phyloP scores from a whole-genome alignment of 2,113 vertebrate genomes.

The Casuarius casuarius region DNA sequence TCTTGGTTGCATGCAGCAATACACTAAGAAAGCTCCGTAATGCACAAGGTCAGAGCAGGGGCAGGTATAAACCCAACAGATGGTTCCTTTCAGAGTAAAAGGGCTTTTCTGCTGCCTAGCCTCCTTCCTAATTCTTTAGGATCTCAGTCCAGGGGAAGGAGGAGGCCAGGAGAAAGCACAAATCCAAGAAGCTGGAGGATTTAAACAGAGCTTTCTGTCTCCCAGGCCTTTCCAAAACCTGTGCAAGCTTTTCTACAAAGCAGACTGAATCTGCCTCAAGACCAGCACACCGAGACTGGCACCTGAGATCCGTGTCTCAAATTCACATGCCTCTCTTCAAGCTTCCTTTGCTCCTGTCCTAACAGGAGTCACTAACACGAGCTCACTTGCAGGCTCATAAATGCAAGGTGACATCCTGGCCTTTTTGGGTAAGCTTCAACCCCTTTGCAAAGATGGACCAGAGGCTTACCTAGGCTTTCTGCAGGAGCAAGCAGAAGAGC shows the following conservation, averaged over 20 bases:
- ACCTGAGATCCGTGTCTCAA: rapidly evolving
- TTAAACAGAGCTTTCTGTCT: not conserved
- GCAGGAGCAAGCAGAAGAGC: not conserved
- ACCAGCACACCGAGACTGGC: not conserved
- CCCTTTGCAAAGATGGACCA: rapidly evolving
- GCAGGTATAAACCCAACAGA: not conserved
- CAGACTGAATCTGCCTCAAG: not conserved
- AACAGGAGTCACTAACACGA: not conserved
- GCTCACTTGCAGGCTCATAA: not conserved
- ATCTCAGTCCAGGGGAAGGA: not conserved
- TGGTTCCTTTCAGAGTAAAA: not conserved
- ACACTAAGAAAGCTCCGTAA: not conserved
- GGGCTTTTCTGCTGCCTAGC: not conserved
- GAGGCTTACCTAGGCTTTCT: not conserved
- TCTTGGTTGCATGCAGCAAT: rapidly evolving
- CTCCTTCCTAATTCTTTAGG: not conserved
- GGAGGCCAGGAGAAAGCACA: not conserved
- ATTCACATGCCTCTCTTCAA: rapidly evolving
- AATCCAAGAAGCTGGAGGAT: not conserved
- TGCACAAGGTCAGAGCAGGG: rapidly evolving
- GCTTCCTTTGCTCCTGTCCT: not conserved
- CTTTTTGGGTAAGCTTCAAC: not conserved
- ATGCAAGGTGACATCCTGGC: not conserved
- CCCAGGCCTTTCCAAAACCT: not conserved
- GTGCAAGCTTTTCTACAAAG: rapidly evolving